Evolutionary conservation across 2,888 invertebrate genomes (phyloP).

Genomic region (Leptinotarsa tumamoca): DNA sequence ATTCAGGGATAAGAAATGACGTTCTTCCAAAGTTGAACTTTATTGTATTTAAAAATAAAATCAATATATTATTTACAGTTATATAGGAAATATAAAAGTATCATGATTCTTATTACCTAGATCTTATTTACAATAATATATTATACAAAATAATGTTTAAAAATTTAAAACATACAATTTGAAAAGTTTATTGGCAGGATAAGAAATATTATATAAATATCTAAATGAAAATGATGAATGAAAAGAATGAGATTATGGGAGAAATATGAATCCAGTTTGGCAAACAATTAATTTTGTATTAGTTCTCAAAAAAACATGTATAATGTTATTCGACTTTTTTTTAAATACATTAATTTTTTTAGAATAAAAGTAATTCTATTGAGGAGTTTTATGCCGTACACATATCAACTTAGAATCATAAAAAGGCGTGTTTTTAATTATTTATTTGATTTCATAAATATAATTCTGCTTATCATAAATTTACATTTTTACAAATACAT

Average conservation of each 20-base stretch:
- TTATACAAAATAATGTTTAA: conserved; percentile 21
- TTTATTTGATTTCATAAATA: too few relatives aligned
- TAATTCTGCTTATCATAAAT: too few relatives aligned
- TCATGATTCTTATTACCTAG: not conserved
- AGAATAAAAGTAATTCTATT: too few relatives aligned
- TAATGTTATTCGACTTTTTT: too few relatives aligned
- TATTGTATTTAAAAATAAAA: not conserved
- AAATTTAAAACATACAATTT: not conserved
- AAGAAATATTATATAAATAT: conserved; percentile 7
- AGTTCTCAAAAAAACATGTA: too few relatives aligned
- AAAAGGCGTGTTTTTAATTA: too few relatives aligned
- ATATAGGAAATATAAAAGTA: not conserved
- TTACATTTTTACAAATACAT: too few relatives aligned
- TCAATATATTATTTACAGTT: not conserved
- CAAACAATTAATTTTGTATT: not conserved
- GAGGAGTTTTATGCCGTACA: too few relatives aligned
- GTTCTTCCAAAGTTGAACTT: too few relatives aligned
- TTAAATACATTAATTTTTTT: too few relatives aligned
- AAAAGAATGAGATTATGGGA: not conserved
- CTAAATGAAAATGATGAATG: not conserved
- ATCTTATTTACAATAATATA: conserved; percentile 22
- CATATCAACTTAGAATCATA: too few relatives aligned
- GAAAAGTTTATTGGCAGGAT: conserved; percentile 13
- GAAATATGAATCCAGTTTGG: not conserved
- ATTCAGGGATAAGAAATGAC: too few relatives aligned